Percentiles rank a stretch among this genome's conserved stretches.
Evolutionary conservation across 1,140 invertebrate genomes (phyloP).

Genomic region (Brachystomella parvula): DNA sequence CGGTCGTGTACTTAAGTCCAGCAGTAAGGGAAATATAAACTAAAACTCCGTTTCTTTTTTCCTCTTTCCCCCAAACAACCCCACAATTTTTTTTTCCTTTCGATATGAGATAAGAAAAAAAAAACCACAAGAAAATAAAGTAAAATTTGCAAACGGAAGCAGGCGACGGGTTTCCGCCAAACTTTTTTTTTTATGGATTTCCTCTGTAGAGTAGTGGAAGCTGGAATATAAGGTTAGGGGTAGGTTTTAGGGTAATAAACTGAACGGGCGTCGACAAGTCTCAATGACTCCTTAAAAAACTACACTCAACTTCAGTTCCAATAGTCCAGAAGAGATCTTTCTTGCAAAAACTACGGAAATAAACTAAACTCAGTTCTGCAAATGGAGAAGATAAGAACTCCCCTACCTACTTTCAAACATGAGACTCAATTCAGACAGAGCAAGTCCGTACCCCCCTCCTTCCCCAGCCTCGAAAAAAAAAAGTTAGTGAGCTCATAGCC

Average conservation of each 20-base stretch:
- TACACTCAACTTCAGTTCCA: not conserved
- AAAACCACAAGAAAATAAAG: not conserved
- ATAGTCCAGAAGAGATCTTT: not conserved
- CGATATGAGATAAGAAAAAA: not conserved
- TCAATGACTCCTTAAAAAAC: slow-evolving; percentile 21
- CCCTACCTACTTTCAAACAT: not conserved
- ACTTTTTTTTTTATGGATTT: not conserved
- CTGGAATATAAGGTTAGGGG: too few species aligned
- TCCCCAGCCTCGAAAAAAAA: not conserved
- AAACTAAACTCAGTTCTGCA: too few species aligned
- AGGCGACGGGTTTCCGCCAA: not conserved
- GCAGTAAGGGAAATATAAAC: too few species aligned
- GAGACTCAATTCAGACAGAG: not conserved
- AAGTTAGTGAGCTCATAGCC: slow-evolving; percentile 2
- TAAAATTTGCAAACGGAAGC: not conserved
- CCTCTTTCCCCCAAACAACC: too few species aligned
- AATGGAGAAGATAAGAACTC: not conserved
- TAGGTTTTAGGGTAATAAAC: not conserved
- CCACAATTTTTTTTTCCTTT: slow-evolving; percentile 2
- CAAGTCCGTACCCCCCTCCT: not conserved
- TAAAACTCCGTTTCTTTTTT: too few species aligned
- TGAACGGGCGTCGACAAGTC: slow-evolving; percentile 29
- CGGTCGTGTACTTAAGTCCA: too few species aligned
- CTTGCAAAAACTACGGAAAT: too few species aligned
- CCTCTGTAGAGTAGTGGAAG: too few species aligned